Evolutionary conservation across 2,888 invertebrate genomes (phyloP).

Genomic region (Melanchra persicariae): DNA sequence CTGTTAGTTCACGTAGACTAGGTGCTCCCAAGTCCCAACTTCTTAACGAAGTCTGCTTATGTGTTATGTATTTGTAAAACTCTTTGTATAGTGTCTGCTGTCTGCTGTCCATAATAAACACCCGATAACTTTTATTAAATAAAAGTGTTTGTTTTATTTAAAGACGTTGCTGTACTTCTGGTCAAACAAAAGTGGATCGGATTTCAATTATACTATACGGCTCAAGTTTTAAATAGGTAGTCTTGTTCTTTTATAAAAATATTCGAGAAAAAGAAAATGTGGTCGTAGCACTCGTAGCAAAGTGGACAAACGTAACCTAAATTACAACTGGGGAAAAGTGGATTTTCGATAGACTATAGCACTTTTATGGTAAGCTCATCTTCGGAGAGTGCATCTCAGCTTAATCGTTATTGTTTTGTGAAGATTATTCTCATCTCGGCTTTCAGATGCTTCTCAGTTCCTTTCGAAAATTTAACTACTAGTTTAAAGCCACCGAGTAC

Average conservation of each 20-base stretch:
- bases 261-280: neutral
- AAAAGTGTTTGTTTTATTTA: neutral
- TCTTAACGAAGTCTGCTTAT: neutral
- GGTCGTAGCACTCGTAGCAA: too few relatives aligned
- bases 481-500: neutral
- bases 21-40: neutral
- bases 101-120: constrained; percentile 7
- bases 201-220: neutral
- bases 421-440: neutral
- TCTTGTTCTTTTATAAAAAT: neutral
- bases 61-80: neutral
- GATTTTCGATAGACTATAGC: neutral
- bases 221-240: neutral
- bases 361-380: neutral
- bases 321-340: neutral
- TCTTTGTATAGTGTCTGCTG: neutral
- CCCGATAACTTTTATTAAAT: neutral
- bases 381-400: neutral
- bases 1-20: constrained; percentile 7
- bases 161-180: neutral
- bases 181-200: neutral
- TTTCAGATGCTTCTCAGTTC: neutral
- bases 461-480: constrained; percentile 4
- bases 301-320: neutral
- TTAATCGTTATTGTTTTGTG: neutral